Evolutionary conservation across 2,113 vertebrate genomes (phyloP), one percentile per base, ranked within the genome.

Genomic region (Tiliqua scincoides): DNA sequence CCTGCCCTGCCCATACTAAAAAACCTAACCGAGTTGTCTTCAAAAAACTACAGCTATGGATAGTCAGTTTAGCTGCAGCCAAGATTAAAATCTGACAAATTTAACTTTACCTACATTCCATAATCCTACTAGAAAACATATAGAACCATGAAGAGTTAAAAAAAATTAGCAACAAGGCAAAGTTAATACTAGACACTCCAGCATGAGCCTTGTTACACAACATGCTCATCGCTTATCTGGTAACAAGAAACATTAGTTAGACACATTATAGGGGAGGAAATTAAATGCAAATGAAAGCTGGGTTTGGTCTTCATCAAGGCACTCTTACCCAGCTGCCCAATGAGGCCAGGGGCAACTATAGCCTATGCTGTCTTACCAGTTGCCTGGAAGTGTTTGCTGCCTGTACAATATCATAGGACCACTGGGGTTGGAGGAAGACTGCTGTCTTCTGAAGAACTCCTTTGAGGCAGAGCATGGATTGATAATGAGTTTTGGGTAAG

Each of bases 351-450:
- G 52, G 30, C 9, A 59, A 48, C 62, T 23, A 32, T 15, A 17
- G n/a, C 57, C 32, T 14, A 3, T 23, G 62, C 21, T 23, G 52
- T 59, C 35, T n/a, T 70, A 80, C 88, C 90, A 63, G 54, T 62
- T 30, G 62, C 93, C 62, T 23, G 40, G 87, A 14, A 96, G 92
- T 27, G 2, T 10, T 8, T 62, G 37, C n/a, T 65, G 57, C 35
- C 93, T 92, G 90, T 95, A 96, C 77, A 96, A 94, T 81, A 95
- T 96, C 84, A 87, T 92, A 18, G 96, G 94, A 4, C 94, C 96
- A 65, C 83, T 78, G 25, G 79, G 88, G 77, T 85, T 71, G 71
- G 35, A 52, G 72, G 71, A 3, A 61, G 70, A 59, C 11, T 11
- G 67, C 3, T 74, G 43, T 1, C 79, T 73, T n/a, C 79, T 89